Evolutionary conservation across 2,888 invertebrate genomes (phyloP).

Genomic region (Conistra vaccinii): DNA sequence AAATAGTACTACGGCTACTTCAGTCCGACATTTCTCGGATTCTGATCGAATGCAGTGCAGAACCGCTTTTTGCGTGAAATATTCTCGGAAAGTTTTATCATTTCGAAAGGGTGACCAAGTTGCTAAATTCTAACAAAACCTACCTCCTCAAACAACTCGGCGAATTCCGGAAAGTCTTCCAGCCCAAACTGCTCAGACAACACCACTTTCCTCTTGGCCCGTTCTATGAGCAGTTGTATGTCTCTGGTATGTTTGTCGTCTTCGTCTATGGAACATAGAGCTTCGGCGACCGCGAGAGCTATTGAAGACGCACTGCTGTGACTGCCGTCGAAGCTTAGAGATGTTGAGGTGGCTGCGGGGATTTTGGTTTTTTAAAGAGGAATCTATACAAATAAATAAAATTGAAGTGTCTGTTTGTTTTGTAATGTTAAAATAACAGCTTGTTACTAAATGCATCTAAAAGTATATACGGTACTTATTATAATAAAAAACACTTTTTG

Average conservation of each 20-base stretch:
- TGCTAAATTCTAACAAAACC: neutral
- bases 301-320: slow-evolving; percentile 88
- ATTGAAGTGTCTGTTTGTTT: no score
- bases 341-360: slow-evolving; percentile 78
- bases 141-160: slow-evolving; percentile 84
- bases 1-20: no score
- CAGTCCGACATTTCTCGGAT: no score
- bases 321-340: slow-evolving; percentile 84
- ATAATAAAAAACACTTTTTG: no score
- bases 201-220: slow-evolving; percentile 85
- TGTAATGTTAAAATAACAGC: no score
- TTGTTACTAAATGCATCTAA: no score
- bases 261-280: slow-evolving; percentile 95
- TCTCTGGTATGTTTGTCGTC: slow-evolving; percentile 95
- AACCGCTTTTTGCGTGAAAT: no score
- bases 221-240: slow-evolving; percentile 91
- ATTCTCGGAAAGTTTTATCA: no score
- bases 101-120: neutral
- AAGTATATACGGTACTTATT: no score
- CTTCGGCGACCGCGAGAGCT: slow-evolving; percentile 94
- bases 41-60: no score
- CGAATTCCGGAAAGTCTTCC: slow-evolving; percentile 88
- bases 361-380: neutral
- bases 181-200: slow-evolving; percentile 80
- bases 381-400: neutral